phyloP scores from a whole-genome alignment of 2,888 invertebrate species.

The Lasioglossum marginatum region DNA sequence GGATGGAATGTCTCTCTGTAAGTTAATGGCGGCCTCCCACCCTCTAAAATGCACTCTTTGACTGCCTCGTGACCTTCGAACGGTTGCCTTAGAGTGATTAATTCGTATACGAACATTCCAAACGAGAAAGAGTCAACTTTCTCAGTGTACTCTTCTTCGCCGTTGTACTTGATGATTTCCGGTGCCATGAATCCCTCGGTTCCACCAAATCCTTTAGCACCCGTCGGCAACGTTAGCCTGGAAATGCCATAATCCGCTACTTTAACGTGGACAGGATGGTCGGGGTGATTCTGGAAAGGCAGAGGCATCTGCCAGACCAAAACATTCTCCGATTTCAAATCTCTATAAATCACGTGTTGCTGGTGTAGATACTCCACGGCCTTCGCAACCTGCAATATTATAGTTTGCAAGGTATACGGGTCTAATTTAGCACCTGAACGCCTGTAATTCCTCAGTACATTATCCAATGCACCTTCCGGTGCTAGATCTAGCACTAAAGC shows the following conservation, averaged over 20 bases:
- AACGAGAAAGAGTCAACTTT: constrained; percentile 99
- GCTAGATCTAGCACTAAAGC: constrained; percentile 96
- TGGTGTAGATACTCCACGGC: constrained; percentile 98
- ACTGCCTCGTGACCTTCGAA: constrained; percentile 99
- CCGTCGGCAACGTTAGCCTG: constrained; percentile 93
- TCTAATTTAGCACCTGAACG: constrained; percentile 93
- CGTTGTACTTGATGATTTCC: constrained; percentile 98
- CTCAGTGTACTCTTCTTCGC: constrained; percentile 99
- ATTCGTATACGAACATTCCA: constrained; percentile 99
- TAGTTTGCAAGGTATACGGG: constrained; percentile 92
- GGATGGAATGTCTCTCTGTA: constrained; percentile 94
- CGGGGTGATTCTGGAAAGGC: constrained; percentile 89
- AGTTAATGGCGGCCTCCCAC: constrained; percentile 95
- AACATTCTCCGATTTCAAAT: constrained; percentile 98
- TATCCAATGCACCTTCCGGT: constrained; percentile 95
- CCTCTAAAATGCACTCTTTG: constrained; percentile 98
- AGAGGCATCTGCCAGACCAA: constrained; percentile 98
- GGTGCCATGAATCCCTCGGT: constrained; percentile 99
- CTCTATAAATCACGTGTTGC: constrained; percentile 96
- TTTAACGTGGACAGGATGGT: constrained; percentile 93
- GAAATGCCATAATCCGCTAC: constrained; percentile 99
- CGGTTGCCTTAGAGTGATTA: constrained; percentile 96
- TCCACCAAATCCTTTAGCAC: constrained; percentile 98
- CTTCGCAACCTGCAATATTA: constrained; percentile 95
- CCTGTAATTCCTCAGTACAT: constrained; percentile 93